Evolutionary conservation across 2,113 vertebrate genomes (phyloP).

Genomic region (Microcebus griseorufus): DNA sequence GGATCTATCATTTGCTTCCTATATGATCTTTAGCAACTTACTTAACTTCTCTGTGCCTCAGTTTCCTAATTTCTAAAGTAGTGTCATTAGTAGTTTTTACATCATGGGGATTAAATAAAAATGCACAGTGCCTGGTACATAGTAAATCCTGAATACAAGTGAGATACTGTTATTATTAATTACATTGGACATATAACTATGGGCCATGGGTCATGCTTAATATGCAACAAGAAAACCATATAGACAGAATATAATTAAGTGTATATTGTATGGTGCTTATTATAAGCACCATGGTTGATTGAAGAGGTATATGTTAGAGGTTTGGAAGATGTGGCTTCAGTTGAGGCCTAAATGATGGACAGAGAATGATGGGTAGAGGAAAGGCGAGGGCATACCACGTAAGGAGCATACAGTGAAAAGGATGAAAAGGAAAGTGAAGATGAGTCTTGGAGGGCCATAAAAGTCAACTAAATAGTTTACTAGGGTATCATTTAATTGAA

Average conservation of each 20-base stretch:
- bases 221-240: slow-evolving; percentile 22
- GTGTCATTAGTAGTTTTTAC: neutral
- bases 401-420: neutral
- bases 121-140: neutral
- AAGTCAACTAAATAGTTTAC: slow-evolving; percentile 17
- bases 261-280: neutral
- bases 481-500: slow-evolving; percentile 11
- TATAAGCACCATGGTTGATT: neutral
- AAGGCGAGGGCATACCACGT: neutral
- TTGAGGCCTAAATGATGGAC: slow-evolving; percentile 16
- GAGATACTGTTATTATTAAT: neutral
- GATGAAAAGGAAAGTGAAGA: slow-evolving; percentile 4
- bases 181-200: neutral
- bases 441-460: neutral
- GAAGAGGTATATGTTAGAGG: neutral
- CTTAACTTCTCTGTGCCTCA: neutral
- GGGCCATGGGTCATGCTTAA: neutral
- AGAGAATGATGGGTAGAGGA: neutral
- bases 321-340: neutral
- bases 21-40: slow-evolving; percentile 46
- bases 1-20: neutral
- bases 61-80: slow-evolving; percentile 39
- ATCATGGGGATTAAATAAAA: slow-evolving; percentile 12
- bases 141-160: slow-evolving; percentile 5
- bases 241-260: neutral